Conservation (phyloP, 2,113 vertebrate genomes). For the Clarias gariepinus region DNA sequence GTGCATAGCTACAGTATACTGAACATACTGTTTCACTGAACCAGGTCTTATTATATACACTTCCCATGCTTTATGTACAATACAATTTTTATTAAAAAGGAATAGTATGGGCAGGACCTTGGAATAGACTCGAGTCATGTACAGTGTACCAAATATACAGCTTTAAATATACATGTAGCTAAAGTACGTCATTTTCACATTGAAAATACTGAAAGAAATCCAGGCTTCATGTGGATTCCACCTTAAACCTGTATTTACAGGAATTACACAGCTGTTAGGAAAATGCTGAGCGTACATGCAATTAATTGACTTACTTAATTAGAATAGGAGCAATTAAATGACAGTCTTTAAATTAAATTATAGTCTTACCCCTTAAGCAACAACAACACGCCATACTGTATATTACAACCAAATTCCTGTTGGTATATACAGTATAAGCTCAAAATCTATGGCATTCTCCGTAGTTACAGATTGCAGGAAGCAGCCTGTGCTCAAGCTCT, state of each 20-base stretch:
- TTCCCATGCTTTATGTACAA: not conserved
- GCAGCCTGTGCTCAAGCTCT: constrained; percentile 64
- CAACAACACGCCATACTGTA: not conserved
- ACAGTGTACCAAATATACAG: constrained; percentile 8
- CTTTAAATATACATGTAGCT: constrained; percentile 12
- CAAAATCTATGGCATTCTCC: constrained; percentile 69
- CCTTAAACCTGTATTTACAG: not conserved
- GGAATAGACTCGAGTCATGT: constrained; percentile 11
- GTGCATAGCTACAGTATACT: not conserved
- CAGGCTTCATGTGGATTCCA: constrained; percentile 8
- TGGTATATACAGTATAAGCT: constrained; percentile 15
- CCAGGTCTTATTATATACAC: not conserved
- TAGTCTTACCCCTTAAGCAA: not conserved
- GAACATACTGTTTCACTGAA: not conserved
- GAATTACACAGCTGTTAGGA: not conserved
- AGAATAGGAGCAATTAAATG: constrained; percentile 24
- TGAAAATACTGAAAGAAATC: not conserved
- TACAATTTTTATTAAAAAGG: not conserved
- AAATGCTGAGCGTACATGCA: constrained; percentile 31
- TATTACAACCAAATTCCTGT: constrained; percentile 6
- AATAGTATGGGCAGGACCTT: constrained; percentile 27
- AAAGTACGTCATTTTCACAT: not conserved
- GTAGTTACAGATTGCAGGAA: constrained; percentile 73
- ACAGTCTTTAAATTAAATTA: not conserved
- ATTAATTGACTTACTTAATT: constrained; percentile 19